Evolutionary conservation across 53 echinoderm and acorn worm species (phyloP).

Genomic region (Zoroaster sp.): DNA sequence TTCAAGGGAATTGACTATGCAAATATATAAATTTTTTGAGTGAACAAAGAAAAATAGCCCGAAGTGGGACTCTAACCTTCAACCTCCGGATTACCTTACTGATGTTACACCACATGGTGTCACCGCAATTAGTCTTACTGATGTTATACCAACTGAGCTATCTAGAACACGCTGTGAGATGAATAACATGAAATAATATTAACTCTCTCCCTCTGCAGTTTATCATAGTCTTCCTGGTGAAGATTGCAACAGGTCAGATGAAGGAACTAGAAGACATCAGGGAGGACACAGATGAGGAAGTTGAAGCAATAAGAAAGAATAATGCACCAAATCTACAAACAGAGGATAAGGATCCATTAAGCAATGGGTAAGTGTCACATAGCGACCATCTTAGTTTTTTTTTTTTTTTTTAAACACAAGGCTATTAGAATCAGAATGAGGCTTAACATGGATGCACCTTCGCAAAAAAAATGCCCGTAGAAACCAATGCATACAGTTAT

Average conservation of each 20-base stretch:
- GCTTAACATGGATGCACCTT: not conserved
- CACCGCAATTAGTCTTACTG: too few relatives aligned
- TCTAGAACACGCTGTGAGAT: too few relatives aligned
- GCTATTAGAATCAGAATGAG: too few relatives aligned
- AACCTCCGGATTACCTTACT: too few relatives aligned
- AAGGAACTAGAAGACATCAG: conserved; percentile 85
- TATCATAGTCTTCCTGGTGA: conserved; percentile 74
- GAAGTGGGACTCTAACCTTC: too few relatives aligned
- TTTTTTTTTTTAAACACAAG: too few relatives aligned
- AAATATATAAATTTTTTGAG: too few relatives aligned
- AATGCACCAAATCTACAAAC: not conserved
- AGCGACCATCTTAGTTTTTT: not conserved
- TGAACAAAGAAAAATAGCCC: too few relatives aligned
- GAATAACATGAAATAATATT: too few relatives aligned
- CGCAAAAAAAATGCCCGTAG: not conserved
- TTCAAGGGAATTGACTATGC: too few relatives aligned
- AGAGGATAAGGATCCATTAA: conserved; percentile 7
- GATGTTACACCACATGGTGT: too few relatives aligned
- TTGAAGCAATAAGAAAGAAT: not conserved
- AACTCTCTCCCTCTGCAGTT: conserved; percentile 58
- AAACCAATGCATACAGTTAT: not conserved
- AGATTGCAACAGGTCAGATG: conserved; percentile 71
- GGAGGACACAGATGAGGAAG: conserved; percentile 70
- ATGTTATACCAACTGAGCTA: too few relatives aligned
- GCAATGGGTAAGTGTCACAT: conserved; percentile 64